Percentiles rank a stretch among this genome's conserved stretches.
Evolutionary conservation across 2,113 vertebrate genomes (phyloP).

Genomic region (Triplophysa dalaica): DNA sequence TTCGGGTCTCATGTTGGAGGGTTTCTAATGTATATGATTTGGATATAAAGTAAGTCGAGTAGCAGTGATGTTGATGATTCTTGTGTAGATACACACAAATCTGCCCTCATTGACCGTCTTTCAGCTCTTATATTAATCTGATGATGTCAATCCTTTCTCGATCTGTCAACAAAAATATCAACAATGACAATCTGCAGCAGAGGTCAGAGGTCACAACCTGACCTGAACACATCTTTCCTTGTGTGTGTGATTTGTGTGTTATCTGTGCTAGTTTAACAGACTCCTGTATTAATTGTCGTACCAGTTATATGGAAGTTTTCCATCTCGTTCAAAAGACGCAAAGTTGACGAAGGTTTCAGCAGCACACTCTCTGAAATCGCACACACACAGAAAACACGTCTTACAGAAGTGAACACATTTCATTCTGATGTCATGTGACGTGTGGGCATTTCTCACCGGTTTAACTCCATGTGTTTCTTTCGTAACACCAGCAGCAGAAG

Average conservation of each 20-base stretch:
- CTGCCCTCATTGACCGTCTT: conserved; percentile 76
- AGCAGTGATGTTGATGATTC: no score
- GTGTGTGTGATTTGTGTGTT: neutral
- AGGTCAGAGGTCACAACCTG: no score
- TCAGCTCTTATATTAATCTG: conserved; percentile 75
- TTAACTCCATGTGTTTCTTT: conserved; percentile 92
- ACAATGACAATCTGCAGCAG: no score
- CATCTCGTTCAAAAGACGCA: conserved; percentile 91
- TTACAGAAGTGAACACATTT: no score
- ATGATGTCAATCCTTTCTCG: neutral
- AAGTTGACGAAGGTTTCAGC: conserved; percentile 97
- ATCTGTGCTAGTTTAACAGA: neutral
- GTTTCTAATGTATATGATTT: no score
- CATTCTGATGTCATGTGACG: no score
- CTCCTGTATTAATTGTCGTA: conserved; percentile 66
- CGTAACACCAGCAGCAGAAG: conserved; percentile 88
- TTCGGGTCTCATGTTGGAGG: no score
- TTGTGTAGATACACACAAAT: neutral
- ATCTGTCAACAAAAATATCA: no score
- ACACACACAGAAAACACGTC: conserved; percentile 14
- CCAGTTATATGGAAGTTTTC: conserved; percentile 96
- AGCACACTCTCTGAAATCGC: conserved; percentile 85
- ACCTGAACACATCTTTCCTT: no score
- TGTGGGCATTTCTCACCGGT: conserved; percentile 70
- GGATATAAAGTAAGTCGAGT: no score